Evolutionary conservation across 2,888 invertebrate genomes (phyloP).

Genomic region (Bruchidius siliquastri): DNA sequence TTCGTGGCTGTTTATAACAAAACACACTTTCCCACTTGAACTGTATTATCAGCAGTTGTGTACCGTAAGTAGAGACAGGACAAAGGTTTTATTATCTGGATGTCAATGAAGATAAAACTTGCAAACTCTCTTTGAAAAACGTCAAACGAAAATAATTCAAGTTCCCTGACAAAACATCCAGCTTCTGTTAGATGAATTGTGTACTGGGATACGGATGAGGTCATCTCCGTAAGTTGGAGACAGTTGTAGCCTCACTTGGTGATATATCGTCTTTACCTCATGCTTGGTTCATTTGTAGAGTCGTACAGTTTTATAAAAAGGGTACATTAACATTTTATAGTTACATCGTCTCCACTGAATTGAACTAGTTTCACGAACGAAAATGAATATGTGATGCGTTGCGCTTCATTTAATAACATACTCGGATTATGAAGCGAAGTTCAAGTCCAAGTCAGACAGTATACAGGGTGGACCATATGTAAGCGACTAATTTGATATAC

Average conservation of each 20-base stretch:
- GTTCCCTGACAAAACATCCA: neutral
- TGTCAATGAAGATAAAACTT: neutral
- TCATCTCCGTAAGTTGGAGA: neutral
- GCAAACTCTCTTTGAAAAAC: neutral
- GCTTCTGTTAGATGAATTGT: neutral
- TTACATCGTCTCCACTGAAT: too few species aligned
- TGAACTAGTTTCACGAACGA: too few species aligned
- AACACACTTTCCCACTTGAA: neutral
- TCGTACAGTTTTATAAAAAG: neutral
- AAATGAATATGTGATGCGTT: too few species aligned
- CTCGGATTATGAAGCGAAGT: too few species aligned
- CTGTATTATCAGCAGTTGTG: neutral
- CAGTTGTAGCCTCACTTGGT: neutral
- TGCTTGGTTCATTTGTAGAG: neutral
- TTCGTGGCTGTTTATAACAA: too few species aligned
- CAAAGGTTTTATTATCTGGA: neutral
- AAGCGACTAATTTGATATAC: too few species aligned
- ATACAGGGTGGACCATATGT: too few species aligned
- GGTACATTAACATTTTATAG: too few species aligned
- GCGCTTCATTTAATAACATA: too few species aligned
- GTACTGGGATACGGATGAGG: neutral
- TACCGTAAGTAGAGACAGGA: neutral
- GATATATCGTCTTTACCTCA: neutral
- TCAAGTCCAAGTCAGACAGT: too few species aligned
- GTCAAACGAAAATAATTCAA: neutral